phyloP scores from a whole-genome alignment of 2,888 invertebrate species.

The Noctuana brunneofusca region DNA sequence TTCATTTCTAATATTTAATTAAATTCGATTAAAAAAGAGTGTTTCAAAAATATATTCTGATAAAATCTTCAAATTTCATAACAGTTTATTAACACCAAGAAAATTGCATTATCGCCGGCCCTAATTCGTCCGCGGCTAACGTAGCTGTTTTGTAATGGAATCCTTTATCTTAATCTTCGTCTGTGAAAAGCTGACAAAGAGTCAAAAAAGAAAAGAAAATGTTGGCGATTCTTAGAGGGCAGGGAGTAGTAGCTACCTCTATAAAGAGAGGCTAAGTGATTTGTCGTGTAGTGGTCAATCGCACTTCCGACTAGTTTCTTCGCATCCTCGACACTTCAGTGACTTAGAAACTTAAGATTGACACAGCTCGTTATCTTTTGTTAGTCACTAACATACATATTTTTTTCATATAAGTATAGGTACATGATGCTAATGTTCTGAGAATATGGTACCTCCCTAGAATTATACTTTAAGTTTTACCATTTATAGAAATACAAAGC shows the following conservation, averaged over 20 bases:
- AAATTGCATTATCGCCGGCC: neutral
- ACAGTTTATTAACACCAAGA: conserved; percentile 9
- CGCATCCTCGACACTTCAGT: conserved; percentile 50
- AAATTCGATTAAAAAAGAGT: neutral
- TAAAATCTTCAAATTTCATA: conserved; percentile 3
- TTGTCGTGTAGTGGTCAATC: conserved; percentile 76
- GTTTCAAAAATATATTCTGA: neutral
- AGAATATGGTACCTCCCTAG: no score
- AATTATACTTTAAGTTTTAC: no score
- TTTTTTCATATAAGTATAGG: neutral
- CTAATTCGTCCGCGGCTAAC: neutral
- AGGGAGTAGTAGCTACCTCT: conserved; percentile 50
- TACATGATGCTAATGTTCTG: no score
- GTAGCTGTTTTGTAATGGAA: conserved; percentile 23
- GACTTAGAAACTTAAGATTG: conserved; percentile 52
- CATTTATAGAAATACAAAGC: no score
- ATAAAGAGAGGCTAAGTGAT: conserved; percentile 69
- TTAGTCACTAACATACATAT: neutral
- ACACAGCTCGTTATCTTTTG: neutral
- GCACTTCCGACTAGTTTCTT: conserved; percentile 63
- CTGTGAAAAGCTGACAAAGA: conserved; percentile 35
- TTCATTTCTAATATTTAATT: neutral
- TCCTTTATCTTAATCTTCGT: conserved; percentile 34
- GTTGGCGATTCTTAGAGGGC: conserved; percentile 41
- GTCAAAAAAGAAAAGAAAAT: conserved; percentile 35